Evolutionary conservation across 1,140 invertebrate species (phyloP), one percentile per base, ranked within the genome.

Genomic region (Apis florea): DNA sequence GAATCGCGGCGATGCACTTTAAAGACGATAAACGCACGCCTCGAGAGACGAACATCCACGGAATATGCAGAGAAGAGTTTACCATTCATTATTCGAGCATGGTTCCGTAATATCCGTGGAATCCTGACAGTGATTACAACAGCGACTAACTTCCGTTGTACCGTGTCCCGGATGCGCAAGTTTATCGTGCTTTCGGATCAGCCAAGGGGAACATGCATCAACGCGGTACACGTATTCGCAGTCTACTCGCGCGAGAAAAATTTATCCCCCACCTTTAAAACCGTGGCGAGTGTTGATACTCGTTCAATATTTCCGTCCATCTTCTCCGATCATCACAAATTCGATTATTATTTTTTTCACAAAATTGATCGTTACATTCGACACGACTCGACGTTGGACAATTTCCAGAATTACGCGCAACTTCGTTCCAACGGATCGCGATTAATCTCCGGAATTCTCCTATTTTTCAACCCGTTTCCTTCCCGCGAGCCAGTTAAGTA

Each of bases 61-160:
- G 63, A 85, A 79, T 53, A 85, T 82, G 68, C 79, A 63, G 72
- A 31, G 83, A 79, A 68, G 72, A 83, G 69, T 75, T 79, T 69
- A 73, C 82, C 85, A 83, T 86, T 85, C 80, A 85, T 86, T 86
- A 86, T 86, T 78, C 70, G 61, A 78, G 54, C 68, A 72, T 26
- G 79, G 51, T 73, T 82, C 73, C 74, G 69, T 77, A 86, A 85
- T 78, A 76, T 70, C 73, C 71, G 61, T 24, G 79, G 56, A 82
- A 86, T 85, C 79, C 79, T 53, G 69, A 79, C 70, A 70, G 83
- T 75, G 81, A 86, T 86, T 83, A 83, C 84, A 53, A 13, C 21
- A 26, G 72, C 61, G 83, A 71, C 26, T 69, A 71, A 66, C 61
- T 63, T 64, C 66, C 59, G 76, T 84, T 66, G 66, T 76, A 21